Base-by-base conservation (phyloP, 2,888 invertebrate genomes). In the Agrotis segetum region DNA sequence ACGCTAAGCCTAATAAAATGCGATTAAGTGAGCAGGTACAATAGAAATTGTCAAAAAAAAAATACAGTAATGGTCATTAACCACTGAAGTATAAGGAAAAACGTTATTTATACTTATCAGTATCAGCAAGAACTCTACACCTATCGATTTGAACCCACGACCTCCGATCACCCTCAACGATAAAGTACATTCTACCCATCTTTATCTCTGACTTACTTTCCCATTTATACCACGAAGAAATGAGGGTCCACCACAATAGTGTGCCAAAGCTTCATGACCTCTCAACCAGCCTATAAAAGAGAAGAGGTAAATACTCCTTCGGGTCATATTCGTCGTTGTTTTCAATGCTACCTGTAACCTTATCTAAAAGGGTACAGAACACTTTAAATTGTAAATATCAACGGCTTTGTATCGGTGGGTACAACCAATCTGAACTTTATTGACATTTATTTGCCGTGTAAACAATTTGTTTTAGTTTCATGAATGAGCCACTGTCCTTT, bases 381-480 rank as follows among this genome's bases (percentile, higher is more conserved):
- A 70, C 64, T 71, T 79, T 80, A 65, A 68, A 81, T 79, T 79
- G 67, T 76, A 84, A 84, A 87, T 84, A 85, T 76, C 80, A 79
- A 68, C 67, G 63, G 56, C 59, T 72, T 76, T 76, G 61, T 67
- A 76, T 70, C 59, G 68, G 55, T 75, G 62, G 65, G 69, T 69
- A 67, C 74, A 77, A 82, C 68, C 80, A 87, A 86, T 85, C 72
- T 85, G 81, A 85, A 84, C 88, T 86, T 87, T 88, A 89, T 88
- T 88, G 89, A 84, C 88, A 88, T 89, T 85, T 82, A 84, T 85
- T 68, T 73, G 71, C 78, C 77, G 77, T 73, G 85, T 87, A 85
- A 90, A 90, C 90, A 88, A 84, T 88, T 87, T 88, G 85, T 85
- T 89, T 87, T 86, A 82, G 78, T 87, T 85, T 86, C 82, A 86